phyloP scores from a whole-genome alignment of 2,113 vertebrate genomes.

The Xyrauchen texanus region DNA sequence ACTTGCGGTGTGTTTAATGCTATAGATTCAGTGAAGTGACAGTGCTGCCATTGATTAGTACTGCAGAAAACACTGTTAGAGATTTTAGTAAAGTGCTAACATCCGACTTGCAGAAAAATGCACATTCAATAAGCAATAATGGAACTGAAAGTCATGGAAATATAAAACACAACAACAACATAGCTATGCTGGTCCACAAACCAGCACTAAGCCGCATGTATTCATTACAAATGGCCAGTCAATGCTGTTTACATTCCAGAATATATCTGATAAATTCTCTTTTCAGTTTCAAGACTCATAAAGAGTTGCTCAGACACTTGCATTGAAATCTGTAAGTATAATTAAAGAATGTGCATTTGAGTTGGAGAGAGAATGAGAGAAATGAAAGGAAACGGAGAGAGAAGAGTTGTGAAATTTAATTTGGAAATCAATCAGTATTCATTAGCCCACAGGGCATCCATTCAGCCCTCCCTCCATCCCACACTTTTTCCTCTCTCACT shows the following conservation, averaged over 20 bases:
- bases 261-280: background rate
- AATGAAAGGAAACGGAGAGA: constrained; percentile 31
- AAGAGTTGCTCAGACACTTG: background rate
- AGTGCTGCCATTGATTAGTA: too few relatives aligned
- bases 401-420: constrained; percentile 56
- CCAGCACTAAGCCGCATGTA: too few relatives aligned
- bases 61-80: too few relatives aligned
- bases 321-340: background rate
- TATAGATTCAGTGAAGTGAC: too few relatives aligned
- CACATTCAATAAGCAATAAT: too few relatives aligned
- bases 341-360: background rate
- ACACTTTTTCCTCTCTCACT: constrained; percentile 26
- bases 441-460: constrained; percentile 55
- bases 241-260: background rate
- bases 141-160: too few relatives aligned
- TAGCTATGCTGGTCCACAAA: too few relatives aligned
- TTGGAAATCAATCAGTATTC: constrained; percentile 63
- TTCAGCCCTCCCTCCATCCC: constrained; percentile 27
- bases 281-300: background rate
- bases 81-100: too few relatives aligned
- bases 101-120: too few relatives aligned
- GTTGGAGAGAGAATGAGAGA: background rate
- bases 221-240: background rate
- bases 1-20: too few relatives aligned
- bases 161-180: too few relatives aligned